Base-by-base conservation (phyloP, 2,888 invertebrate species). In the Poecilus cupreus region DNA sequence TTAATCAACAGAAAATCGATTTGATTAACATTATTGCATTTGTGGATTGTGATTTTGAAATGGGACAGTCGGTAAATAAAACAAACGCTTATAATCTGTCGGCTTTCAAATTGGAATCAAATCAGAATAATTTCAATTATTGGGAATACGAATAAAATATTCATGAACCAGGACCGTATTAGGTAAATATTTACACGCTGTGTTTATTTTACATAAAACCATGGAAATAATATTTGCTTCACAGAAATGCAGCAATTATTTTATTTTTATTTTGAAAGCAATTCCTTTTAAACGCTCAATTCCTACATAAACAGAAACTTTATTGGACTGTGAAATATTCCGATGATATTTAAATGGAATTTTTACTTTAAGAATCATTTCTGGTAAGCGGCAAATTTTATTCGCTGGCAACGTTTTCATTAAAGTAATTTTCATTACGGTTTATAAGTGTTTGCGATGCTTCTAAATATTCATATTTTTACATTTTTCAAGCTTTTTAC, bases 381-480 rank as follows among this genome's bases (percentile, higher is more conserved):
- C 18, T 16, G 3, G 3, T 11, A 8, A 54, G 20, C 22, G 20
- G n/a, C 2, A 24, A 57, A 57, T 11, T 57, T 2, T 11, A 57
- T 57, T 57, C 54, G 11, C n/a, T 0, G 2, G n/a, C 0, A 8
- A 4, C 6, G 24, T 24, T 57, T 57, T 22, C 24, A 24, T 57
- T 57, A 5, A 22, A 22, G 22, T 24, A 57, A 57, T 18, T 57
- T 57, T 57, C 11, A 57, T 57, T 24, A n/a, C 24, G 11, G 11
- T n/a, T 24, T 57, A 57, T 57, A 57, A 57, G n/a, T 57, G 57
- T 57, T 13, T 24, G 57, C 24, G n/a, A 10, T 24, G 22, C 24
- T 10, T 57, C 11, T 57, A 57, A 57, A 57, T 57, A 57, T 57
- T 57, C 57, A 57, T 57, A 57, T 57, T 57, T 57, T 57, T 26